Conservation (phyloP, 1,140 invertebrate genomes). For the Monomorium pharaonis region DNA sequence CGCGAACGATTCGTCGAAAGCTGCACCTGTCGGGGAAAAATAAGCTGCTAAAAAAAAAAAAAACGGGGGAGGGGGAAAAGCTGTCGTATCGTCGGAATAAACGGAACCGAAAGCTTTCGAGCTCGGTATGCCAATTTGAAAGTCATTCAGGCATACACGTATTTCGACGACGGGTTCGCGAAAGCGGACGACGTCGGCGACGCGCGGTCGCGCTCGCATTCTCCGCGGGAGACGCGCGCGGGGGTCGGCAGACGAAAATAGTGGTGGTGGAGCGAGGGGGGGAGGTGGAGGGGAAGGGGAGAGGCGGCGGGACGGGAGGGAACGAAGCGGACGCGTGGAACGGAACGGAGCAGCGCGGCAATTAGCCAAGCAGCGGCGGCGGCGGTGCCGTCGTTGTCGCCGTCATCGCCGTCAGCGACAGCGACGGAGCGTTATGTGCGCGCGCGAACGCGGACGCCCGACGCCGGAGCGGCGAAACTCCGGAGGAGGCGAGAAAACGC, state of each 20-base stretch:
- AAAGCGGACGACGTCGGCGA: slow-evolving; percentile 60
- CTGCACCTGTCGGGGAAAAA: no score
- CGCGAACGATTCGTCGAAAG: not conserved
- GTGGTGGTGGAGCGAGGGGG: slow-evolving; percentile 7
- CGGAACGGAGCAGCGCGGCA: not conserved
- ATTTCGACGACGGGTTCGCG: slow-evolving; percentile 50
- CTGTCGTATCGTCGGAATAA: no score
- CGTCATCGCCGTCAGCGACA: not conserved
- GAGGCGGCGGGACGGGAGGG: not conserved
- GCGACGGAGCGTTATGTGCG: no score
- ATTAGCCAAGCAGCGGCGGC: not conserved
- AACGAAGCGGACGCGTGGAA: slow-evolving; percentile 24
- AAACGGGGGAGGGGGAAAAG: no score
- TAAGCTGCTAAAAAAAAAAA: not conserved
- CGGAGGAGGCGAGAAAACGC: slow-evolving; percentile 65
- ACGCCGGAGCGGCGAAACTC: no score
- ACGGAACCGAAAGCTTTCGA: slow-evolving; percentile 40
- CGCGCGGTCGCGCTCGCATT: slow-evolving; percentile 55
- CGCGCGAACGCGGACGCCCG: no score
- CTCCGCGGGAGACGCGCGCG: slow-evolving; percentile 37
- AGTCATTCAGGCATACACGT: slow-evolving; percentile 61
- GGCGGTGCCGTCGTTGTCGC: not conserved
- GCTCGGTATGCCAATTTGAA: slow-evolving; percentile 48
- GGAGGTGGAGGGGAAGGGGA: not conserved
- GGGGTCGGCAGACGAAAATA: slow-evolving; percentile 50